Evolutionary conservation across 2,888 invertebrate species (phyloP), one percentile per base, ranked within the genome.

Genomic region (Scaptomyza caliginosa): DNA sequence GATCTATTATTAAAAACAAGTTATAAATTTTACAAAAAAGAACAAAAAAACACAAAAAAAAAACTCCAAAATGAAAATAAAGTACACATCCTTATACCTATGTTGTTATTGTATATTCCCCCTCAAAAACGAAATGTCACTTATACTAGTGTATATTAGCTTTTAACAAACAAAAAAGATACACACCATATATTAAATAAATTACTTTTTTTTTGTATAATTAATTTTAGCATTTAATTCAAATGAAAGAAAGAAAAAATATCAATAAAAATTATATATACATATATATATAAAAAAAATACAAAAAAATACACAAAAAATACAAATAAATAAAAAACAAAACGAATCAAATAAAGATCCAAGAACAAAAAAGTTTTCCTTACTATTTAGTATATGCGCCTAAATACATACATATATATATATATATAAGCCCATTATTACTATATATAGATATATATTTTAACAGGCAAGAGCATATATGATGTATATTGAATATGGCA

Each of bases 141-240:
- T 46, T 75, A 24, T 60, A 63, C 54, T 76, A 67, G 51, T 74
- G 72, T 74, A 74, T 70, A 71, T 67, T 71, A 75, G 67, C 71
- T 74, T 75, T 70, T 52, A 58, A 30, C 3, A n/a, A 16, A 40
- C 46, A 13, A 55, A 49, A 32, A 46, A 13, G 51, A 48, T 30
- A 45, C 23, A 58, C 26, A 58, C 34, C 21, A 50, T 32, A 16
- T 42, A 36, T 39, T 16, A 7, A 34, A 48, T 38, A 13, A 46
- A 34, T 6, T 13, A 45, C 36, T 46, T 68, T 51, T 65, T 69
- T 70, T 74, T 76, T 67, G 30, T 58, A 69, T 40, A 49, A 62
- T 76, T 80, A 80, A 73, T 79, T 83, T 75, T 80, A 86, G 80
- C 79, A 73, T 80, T 86, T 79, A 80, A 70, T 57, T 67, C 17